These are phyloP conservation scores for human DNA, from an alignment of 2,113 vertebrate genomes.

Conservation along the genomic window DNA sequence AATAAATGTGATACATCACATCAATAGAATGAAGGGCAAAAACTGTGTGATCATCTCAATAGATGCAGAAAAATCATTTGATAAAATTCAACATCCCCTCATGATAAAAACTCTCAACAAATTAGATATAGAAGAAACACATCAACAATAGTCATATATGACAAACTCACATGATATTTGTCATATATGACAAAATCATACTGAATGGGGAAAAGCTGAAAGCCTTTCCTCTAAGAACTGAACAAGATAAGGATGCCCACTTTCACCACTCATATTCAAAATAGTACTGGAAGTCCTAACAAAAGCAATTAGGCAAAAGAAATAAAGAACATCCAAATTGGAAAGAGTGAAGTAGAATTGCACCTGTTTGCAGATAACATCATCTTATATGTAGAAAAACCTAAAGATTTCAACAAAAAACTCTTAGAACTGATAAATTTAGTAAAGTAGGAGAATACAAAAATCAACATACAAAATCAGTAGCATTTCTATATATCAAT, in stretches of 20 bases:
- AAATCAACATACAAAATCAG: not conserved
- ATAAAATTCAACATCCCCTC: not conserved
- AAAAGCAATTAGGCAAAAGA: not conserved
- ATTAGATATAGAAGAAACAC: not conserved
- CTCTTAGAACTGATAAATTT: not conserved
- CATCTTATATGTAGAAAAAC: not conserved
- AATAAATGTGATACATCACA: not conserved
- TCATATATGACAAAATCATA: no score
- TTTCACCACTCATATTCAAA: not conserved
- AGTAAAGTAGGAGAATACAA: not conserved
- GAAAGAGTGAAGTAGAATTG: not conserved
- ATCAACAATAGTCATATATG: not conserved
- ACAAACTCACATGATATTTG: not conserved
- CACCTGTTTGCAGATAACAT: not conserved
- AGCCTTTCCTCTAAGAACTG: not conserved
- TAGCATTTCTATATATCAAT: not conserved
- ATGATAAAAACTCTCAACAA: not conserved
- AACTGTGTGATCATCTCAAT: not conserved
- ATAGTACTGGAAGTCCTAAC: not conserved
- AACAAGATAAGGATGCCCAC: not conserved
- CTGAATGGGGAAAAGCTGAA: not conserved
- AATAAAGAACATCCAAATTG: not conserved
- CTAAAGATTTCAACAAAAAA: not conserved
- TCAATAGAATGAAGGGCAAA: not conserved
- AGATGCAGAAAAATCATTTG: not conserved